A percentile compares a stretch with the other conserved stretches of the same genome.
phyloP scores from a whole-genome alignment of 2,888 invertebrate genomes.

The Machimus rusticus region DNA sequence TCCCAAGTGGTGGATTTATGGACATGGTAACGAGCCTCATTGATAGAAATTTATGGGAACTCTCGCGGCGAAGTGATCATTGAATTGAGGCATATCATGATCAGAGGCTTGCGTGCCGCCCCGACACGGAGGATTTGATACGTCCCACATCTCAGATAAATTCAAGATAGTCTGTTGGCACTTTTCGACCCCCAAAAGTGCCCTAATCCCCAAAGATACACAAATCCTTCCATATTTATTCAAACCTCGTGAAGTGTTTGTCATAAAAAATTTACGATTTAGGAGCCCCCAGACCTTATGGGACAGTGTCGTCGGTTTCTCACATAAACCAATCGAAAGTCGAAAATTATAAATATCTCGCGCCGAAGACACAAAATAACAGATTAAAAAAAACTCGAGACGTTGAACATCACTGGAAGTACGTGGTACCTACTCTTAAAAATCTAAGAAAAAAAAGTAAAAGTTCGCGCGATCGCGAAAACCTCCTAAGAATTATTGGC shows the following conservation, averaged over 20 bases:
- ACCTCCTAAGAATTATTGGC: not conserved
- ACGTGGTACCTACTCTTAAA: not conserved
- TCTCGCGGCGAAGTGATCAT: not conserved
- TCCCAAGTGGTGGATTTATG: slow-evolving; percentile 2
- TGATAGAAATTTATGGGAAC: slow-evolving; percentile 7
- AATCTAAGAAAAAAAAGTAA: not conserved
- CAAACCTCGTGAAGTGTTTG: slow-evolving; percentile 4
- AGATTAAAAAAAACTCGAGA: not conserved
- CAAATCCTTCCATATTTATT: slow-evolving; percentile 12
- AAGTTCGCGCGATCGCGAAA: not conserved
- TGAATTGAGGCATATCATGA: not conserved
- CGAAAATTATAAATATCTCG: not conserved
- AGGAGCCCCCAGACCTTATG: not conserved
- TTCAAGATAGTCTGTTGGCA: not conserved
- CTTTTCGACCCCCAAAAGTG: not conserved
- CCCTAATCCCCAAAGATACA: not conserved
- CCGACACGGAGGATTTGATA: not conserved
- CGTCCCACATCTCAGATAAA: not conserved
- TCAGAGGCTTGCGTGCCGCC: not conserved
- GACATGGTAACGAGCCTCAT: not conserved
- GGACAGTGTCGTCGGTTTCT: not conserved
- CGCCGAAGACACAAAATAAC: not conserved
- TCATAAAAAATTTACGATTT: slow-evolving; percentile 10
- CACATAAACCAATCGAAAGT: not conserved
- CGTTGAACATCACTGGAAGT: not conserved